phyloP scores from a whole-genome alignment of 2,888 invertebrate genomes.

The Drosophila rellima region DNA sequence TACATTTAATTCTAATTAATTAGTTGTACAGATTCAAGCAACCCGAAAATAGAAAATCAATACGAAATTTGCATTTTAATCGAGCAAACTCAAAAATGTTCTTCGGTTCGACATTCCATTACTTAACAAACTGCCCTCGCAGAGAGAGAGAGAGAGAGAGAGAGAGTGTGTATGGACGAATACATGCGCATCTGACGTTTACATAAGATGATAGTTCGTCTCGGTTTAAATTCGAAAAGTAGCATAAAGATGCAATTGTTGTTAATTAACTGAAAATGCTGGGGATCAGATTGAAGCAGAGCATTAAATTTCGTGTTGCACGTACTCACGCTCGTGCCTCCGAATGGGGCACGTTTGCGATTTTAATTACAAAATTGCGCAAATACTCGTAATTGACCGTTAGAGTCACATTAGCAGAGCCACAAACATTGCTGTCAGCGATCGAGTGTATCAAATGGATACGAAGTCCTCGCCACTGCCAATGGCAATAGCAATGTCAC shows the following conservation, averaged over 20 bases:
- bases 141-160: not conserved
- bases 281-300: not conserved
- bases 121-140: not conserved
- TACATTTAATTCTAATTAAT: too few relatives aligned
- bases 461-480: conserved; percentile 18
- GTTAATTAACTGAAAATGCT: conserved; percentile 39
- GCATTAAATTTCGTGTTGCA: conserved; percentile 29
- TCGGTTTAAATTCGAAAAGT: conserved; percentile 32
- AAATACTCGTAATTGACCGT: conserved; percentile 64
- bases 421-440: conserved; percentile 63
- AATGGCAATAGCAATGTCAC: not conserved
- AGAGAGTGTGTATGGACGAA: not conserved
- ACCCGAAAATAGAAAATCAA: not conserved
- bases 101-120: not conserved
- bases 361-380: conserved; percentile 66
- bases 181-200: not conserved
- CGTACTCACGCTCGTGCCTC: conserved; percentile 23
- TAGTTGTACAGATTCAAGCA: too few relatives aligned
- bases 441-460: conserved; percentile 64
- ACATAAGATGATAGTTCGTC: conserved; percentile 25
- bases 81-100: not conserved
- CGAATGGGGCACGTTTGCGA: conserved; percentile 50
- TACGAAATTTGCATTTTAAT: not conserved
- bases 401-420: conserved; percentile 59
- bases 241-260: conserved; percentile 41